phyloP scores from a whole-genome alignment of 2,113 vertebrate species.

The Azemiops feae region DNA sequence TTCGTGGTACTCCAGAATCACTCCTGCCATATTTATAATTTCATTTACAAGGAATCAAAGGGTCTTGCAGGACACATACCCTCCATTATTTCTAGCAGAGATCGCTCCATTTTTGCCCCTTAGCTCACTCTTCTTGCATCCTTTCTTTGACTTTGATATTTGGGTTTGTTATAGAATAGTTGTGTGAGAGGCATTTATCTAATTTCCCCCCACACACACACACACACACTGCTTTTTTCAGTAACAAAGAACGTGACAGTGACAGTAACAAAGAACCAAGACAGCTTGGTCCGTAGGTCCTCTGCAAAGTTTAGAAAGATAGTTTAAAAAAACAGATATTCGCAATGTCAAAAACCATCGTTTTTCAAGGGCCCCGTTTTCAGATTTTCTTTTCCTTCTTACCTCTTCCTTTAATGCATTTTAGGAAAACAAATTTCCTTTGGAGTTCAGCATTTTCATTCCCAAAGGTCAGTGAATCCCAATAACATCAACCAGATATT shows the following conservation, averaged over 20 bases:
- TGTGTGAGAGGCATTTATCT: neutral
- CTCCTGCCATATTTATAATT: neutral
- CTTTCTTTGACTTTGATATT: neutral
- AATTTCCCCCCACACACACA: rapidly evolving
- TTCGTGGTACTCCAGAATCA: neutral
- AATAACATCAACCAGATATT: neutral
- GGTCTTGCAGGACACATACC: neutral
- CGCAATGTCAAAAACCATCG: neutral
- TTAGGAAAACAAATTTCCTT: neutral
- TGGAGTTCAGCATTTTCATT: neutral
- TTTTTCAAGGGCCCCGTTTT: neutral
- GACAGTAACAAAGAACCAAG: too few species aligned
- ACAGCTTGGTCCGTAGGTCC: neutral
- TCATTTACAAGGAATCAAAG: neutral
- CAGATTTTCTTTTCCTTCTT: neutral
- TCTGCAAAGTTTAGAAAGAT: neutral
- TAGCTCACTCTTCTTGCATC: neutral
- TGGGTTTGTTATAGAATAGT: neutral
- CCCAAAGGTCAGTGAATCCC: neutral
- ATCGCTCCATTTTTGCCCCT: neutral
- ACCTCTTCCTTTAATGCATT: neutral
- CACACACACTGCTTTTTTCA: neutral
- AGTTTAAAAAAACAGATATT: neutral
- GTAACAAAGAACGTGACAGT: neutral
- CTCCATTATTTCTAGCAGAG: neutral